These are phyloP conservation scores for Sylvilagus bachmani DNA, from an alignment of 2,113 vertebrate genomes.

Conservation along the genomic window DNA sequence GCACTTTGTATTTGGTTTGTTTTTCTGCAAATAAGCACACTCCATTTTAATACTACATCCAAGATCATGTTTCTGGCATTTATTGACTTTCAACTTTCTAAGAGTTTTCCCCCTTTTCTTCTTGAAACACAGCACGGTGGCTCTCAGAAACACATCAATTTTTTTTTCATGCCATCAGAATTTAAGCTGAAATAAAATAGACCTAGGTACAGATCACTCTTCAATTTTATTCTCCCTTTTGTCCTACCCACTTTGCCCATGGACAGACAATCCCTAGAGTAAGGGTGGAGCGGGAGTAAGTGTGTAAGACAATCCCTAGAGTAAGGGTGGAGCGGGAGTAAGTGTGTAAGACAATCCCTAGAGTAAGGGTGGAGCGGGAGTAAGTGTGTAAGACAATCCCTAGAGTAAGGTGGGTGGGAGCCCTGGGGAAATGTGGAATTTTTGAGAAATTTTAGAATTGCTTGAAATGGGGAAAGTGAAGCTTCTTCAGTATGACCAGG, in stretches of 20 bases:
- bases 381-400: not conserved
- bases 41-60: not conserved
- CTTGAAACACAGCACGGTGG: not conserved
- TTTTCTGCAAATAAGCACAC: constrained; percentile 5
- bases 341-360: not conserved
- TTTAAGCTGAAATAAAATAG: constrained; percentile 28
- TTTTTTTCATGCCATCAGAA: constrained; percentile 2
- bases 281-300: too few relatives aligned
- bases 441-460: constrained; percentile 25
- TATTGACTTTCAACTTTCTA: not conserved
- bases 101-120: not conserved
- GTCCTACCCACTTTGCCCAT: not conserved
- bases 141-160: constrained; percentile 30
- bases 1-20: not conserved
- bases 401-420: not conserved
- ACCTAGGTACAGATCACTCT: not conserved
- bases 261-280: not conserved
- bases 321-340: too few relatives aligned
- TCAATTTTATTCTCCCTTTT: not conserved
- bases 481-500: not conserved
- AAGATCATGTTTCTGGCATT: not conserved
- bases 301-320: not conserved
- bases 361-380: too few relatives aligned
- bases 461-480: constrained; percentile 7
- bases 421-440: not conserved